Evolutionary conservation across 2,888 invertebrate genomes (phyloP).

Genomic region (Noctua janthe): DNA sequence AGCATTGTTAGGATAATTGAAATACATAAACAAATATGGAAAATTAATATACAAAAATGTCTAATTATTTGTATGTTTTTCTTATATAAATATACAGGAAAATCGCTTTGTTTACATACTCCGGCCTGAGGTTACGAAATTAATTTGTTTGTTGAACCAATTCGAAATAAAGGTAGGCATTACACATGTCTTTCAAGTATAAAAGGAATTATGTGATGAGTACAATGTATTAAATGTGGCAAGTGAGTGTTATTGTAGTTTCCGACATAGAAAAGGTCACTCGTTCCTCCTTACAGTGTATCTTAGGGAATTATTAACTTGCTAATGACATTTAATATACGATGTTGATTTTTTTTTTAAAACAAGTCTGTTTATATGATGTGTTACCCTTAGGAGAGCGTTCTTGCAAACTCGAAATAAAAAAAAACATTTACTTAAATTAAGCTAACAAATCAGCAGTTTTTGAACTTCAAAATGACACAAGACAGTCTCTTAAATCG

Average conservation of each 20-base stretch:
- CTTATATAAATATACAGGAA: slow-evolving; percentile 30
- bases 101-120: slow-evolving; percentile 34
- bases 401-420: background rate
- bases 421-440: background rate
- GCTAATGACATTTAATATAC: background rate
- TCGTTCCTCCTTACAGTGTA: background rate
- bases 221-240: background rate
- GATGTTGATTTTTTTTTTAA: background rate
- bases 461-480: background rate
- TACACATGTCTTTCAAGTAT: slow-evolving; percentile 21
- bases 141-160: slow-evolving; percentile 41
- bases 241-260: background rate
- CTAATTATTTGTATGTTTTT: slow-evolving; percentile 44
- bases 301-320: background rate
- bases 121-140: slow-evolving; percentile 19
- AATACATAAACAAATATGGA: slow-evolving; percentile 16
- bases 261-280: background rate
- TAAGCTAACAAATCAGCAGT: background rate
- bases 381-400: too few species aligned
- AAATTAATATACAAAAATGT: slow-evolving; percentile 28
- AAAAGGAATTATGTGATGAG: slow-evolving; percentile 15
- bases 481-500: background rate
- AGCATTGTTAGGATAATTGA: slow-evolving; percentile 11
- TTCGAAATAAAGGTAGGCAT: slow-evolving; percentile 2
- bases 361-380: too few species aligned